Evolutionary conservation across 2,797 vertebrate genomes (phyloP).

Genomic region (Phataginus tetradactyla): DNA sequence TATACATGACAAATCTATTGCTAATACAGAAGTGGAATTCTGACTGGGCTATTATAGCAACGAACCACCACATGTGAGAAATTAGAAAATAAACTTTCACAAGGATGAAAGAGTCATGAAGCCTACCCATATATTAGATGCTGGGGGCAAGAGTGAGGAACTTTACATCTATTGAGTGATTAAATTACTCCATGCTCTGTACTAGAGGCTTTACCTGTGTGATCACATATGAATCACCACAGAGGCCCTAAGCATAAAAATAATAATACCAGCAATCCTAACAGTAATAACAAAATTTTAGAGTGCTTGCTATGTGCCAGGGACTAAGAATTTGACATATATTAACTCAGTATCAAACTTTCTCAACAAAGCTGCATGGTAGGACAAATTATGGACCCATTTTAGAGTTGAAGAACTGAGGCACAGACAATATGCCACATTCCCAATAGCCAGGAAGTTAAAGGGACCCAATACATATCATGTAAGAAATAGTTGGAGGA

Average conservation of each 20-base stretch:
- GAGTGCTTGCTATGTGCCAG: background rate
- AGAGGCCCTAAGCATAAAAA: background rate
- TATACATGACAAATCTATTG: slow-evolving; percentile 30
- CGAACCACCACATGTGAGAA: slow-evolving; percentile 46
- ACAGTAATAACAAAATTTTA: background rate
- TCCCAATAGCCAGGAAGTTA: background rate
- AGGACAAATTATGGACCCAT: background rate
- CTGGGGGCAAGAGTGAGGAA: background rate
- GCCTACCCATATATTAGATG: background rate
- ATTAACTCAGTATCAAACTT: slow-evolving; percentile 2
- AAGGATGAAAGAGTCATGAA: background rate
- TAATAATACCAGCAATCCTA: background rate
- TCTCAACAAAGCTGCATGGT: background rate
- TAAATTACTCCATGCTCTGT: background rate
- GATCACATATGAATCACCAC: slow-evolving; percentile 4
- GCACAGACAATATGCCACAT: background rate
- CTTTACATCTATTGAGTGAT: background rate
- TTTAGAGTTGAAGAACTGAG: slow-evolving; percentile 29
- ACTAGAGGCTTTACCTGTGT: background rate
- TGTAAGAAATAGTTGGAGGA: background rate
- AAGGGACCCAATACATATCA: background rate
- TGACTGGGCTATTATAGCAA: background rate
- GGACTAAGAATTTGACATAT: background rate
- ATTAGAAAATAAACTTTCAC: background rate
- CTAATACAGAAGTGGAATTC: background rate